phyloP scores from a whole-genome alignment of 1,140 invertebrate species.

The Cyphomyrmex costatus region DNA sequence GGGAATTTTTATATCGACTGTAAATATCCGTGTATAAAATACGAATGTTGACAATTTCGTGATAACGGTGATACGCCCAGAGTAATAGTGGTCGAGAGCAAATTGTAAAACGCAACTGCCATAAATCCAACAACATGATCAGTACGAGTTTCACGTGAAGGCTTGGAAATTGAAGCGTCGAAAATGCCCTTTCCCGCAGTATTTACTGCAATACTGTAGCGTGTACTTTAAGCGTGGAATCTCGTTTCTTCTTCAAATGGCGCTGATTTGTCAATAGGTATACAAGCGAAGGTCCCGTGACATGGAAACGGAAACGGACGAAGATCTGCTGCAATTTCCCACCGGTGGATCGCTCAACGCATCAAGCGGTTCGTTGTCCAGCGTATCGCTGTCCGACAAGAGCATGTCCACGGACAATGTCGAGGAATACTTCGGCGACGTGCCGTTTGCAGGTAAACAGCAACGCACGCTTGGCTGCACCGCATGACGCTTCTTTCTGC shows the following conservation, averaged over 20 bases:
- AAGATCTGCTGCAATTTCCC: slow-evolving; percentile 89
- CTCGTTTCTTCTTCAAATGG: slow-evolving; percentile 15
- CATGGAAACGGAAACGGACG: slow-evolving; percentile 92
- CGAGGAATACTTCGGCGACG: slow-evolving; percentile 94
- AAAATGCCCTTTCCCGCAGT: slow-evolving; percentile 1
- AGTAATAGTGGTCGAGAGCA: slow-evolving; percentile 60
- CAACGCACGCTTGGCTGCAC: slow-evolving; percentile 87
- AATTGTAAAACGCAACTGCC: slow-evolving; percentile 59
- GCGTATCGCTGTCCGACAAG: slow-evolving; percentile 91
- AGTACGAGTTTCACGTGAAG: slow-evolving; percentile 17
- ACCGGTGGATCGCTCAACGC: slow-evolving; percentile 86
- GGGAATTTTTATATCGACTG: slow-evolving; percentile 65
- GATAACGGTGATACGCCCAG: slow-evolving; percentile 52
- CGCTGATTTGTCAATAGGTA: slow-evolving; percentile 87
- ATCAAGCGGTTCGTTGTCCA: slow-evolving; percentile 89
- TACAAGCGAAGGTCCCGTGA: slow-evolving; percentile 93
- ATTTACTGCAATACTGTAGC: neutral
- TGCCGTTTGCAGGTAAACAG: slow-evolving; percentile 94
- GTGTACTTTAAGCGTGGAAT: slow-evolving; percentile 14
- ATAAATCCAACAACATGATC: slow-evolving; percentile 56
- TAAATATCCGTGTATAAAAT: slow-evolving; percentile 60
- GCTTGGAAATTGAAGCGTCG: neutral
- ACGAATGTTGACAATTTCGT: slow-evolving; percentile 61
- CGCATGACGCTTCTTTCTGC: slow-evolving; percentile 86
- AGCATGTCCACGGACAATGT: slow-evolving; percentile 94